Evolutionary conservation across 1,140 invertebrate species (phyloP), one percentile per base, ranked within the genome.

Genomic region (Hesperophylax magnus): DNA sequence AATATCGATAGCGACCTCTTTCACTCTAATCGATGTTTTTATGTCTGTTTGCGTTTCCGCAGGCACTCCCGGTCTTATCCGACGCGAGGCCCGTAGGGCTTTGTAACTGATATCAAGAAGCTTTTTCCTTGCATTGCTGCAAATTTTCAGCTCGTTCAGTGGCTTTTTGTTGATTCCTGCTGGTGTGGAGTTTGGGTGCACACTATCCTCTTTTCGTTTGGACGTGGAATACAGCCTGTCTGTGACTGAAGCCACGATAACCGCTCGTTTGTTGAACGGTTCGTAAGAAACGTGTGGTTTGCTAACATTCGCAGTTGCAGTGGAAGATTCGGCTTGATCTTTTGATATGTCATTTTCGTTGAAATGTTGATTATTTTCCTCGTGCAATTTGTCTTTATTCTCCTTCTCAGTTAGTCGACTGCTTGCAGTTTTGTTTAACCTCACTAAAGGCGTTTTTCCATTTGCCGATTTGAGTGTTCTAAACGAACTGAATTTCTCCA

Each of bases 191-290:
- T 90, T 89, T n/a, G 86, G 86, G 69, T 88, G 86, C 17, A 87
- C 88, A 20, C 85, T 86, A 39, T 90, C 90, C 78, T 93, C 93
- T 77, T 90, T 89, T 67, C 89, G 91, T 85, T 93, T 93, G 34
- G 91, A 88, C 81, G 91, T 92, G 0, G 91, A 89, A 85, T 94
- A 94, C n/a, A 94, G 86, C 80, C 93, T 88, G 84, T 93, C 91
- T 0, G 93, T 94, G 2, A 94, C 93, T 0, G 93, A 93, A 14
- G 93, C 93, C 17, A 94, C 92, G 60, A 94, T 94, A 86, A 93
- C 92, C 6, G 93, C 91, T 84, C 93, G 87, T 78, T 92, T 88
- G 56, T 84, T 84, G 77, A 86, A 89, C 86, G 63, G 88, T 83
- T 79, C 88, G 85, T 65, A 80, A 79, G 77, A 17, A 22, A 72